These are phyloP conservation scores for Drosophila leonis DNA, from an alignment of 2,888 invertebrate species.

Conservation along the genomic window DNA sequence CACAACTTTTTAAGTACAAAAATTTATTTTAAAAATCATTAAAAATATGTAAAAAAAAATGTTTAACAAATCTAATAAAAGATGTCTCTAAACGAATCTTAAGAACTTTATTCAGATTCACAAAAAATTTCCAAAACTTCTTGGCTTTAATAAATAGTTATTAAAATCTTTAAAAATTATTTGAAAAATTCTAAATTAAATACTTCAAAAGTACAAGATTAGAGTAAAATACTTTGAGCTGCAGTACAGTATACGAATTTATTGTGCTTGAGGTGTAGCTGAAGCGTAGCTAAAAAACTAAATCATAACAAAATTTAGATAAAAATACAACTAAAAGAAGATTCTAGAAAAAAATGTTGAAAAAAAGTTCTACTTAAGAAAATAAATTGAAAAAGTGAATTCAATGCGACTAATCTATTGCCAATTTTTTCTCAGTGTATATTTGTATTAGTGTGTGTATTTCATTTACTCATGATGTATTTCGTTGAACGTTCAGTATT, in stretches of 20 bases:
- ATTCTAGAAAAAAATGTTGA: constrained; percentile 18
- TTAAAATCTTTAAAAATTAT: neutral
- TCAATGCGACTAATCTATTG: constrained; percentile 82
- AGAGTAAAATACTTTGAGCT: neutral
- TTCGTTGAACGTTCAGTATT: constrained; percentile 56
- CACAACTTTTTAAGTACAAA: neutral
- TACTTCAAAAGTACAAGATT: neutral
- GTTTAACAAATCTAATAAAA: neutral
- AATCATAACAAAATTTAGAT: neutral
- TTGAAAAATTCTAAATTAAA: neutral
- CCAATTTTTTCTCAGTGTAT: constrained; percentile 84
- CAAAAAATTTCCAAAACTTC: neutral
- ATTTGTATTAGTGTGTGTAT: constrained; percentile 77
- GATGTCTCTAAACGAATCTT: neutral
- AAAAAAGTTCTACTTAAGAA: constrained; percentile 8
- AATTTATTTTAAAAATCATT: neutral
- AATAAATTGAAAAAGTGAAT: constrained; percentile 32
- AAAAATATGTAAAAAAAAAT: neutral
- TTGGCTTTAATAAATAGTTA: neutral
- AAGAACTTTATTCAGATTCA: neutral
- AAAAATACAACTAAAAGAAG: constrained; percentile 16
- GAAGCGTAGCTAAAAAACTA: neutral
- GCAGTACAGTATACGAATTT: neutral
- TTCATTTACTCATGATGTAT: constrained; percentile 46
- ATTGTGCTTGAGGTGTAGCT: constrained; percentile 7